Base-by-base conservation (phyloP, 2,113 vertebrate species). In the Jaculus jaculus region DNA sequence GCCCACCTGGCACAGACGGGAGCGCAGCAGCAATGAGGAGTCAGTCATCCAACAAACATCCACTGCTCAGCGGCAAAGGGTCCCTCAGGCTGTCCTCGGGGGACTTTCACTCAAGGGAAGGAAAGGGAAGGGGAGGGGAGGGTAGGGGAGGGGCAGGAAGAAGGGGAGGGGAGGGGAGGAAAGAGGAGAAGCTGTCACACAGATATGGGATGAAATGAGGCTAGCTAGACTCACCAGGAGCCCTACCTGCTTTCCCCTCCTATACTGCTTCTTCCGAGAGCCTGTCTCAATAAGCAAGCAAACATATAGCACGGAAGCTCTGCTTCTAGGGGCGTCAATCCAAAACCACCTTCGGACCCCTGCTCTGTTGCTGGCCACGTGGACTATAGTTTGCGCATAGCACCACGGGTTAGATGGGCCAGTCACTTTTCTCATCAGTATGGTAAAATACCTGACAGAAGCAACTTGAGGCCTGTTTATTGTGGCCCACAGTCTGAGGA, bases 31-130 rank as follows among this genome's bases (percentile, higher is more conserved):
- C 26, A 12, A 21, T 30, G 30, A 32, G 20, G 7, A 16, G 18
- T 47, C n/a, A 82, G 17, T 54, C 95, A 54, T 21, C 90, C 72
- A 69, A 47, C 65, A 87, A 87, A 61, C 58, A n/a, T 18, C 58
- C 47, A 23, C 69, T 34, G 7, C 24, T 47, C 39, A 13, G 63
- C 10, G 9, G n/a, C 65, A 32, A 39, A 28, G 60, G 58, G n/a
- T 7, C 7, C 66, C 54, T 54, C 54, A 54, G 54, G 54, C 13
- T 11, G 58, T n/a, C 86, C 37, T 16, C 30, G 8, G 7, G 34
- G 58, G 66, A 15, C 32, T 21, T 42, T 60, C 1, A 6, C 37
- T n/a, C 5, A 34, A 17, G 23, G 8, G 1, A 15, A 7, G 51
- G 9, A n/a, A 4, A 26, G 24, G 10, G 32, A 1, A 54, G 54